A percentile compares a stretch with the other conserved stretches of the same genome.
phyloP scores from a whole-genome alignment of 92 coral and sea anemone genomes.

The Porites lobata region DNA sequence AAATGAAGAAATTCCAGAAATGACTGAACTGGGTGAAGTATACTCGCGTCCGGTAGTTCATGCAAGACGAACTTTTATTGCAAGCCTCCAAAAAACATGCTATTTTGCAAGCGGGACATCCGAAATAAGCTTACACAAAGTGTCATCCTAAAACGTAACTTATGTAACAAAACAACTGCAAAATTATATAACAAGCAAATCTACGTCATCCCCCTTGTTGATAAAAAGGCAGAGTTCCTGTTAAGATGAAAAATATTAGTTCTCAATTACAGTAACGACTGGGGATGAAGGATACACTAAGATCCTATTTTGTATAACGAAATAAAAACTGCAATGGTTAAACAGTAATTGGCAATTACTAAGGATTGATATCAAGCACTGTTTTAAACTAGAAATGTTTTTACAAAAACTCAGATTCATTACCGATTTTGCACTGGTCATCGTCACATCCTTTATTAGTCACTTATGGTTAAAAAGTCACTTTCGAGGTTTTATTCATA shows the following conservation, averaged over 20 bases:
- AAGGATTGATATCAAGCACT: constrained; percentile 47
- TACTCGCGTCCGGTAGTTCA: too few relatives aligned
- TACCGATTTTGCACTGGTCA: background rate
- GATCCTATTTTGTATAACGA: constrained; percentile 24
- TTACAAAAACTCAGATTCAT: background rate
- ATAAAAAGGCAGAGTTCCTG: background rate
- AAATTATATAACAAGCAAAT: too few relatives aligned
- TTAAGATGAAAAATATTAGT: constrained; percentile 12
- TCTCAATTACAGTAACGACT: constrained; percentile 31
- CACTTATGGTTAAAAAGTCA: constrained; percentile 45
- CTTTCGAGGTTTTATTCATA: background rate
- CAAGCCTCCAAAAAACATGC: too few relatives aligned
- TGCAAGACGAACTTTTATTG: too few relatives aligned
- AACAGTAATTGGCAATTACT: constrained; percentile 33
- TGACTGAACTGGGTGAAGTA: too few relatives aligned
- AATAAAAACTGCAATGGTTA: constrained; percentile 29
- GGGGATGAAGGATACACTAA: constrained; percentile 21
- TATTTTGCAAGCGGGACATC: too few relatives aligned
- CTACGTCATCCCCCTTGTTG: background rate
- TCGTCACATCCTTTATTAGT: constrained; percentile 47
- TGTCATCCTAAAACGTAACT: too few relatives aligned
- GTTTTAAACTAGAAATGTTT: background rate
- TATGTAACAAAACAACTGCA: too few relatives aligned
- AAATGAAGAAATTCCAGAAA: too few relatives aligned
- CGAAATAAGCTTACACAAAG: too few relatives aligned